phyloP scores from a whole-genome alignment of 2,113 vertebrate genomes.

The Burhinus oedicnemus region DNA sequence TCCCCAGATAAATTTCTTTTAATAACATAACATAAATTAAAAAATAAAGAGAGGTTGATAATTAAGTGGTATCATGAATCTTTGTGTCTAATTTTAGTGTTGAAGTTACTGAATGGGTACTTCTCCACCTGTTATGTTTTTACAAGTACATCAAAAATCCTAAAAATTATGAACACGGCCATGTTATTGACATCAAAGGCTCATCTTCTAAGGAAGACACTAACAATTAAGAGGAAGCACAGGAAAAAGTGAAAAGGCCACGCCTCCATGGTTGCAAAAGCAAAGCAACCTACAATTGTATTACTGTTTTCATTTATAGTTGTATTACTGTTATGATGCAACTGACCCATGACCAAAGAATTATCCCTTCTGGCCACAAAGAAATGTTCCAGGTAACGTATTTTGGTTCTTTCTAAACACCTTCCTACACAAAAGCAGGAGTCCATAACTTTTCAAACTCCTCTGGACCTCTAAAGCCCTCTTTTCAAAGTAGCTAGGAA shows the following conservation, averaged over 20 bases:
- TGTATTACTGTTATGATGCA: background rate
- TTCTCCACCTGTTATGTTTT: background rate
- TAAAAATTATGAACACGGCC: background rate
- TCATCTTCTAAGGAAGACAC: background rate
- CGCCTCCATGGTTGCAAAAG: background rate
- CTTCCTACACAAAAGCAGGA: background rate
- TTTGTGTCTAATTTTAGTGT: background rate
- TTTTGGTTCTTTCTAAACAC: background rate
- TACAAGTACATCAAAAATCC: background rate
- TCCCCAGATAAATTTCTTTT: background rate
- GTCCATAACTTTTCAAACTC: background rate
- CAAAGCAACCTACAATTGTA: background rate
- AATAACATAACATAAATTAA: background rate
- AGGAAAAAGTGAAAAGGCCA: background rate
- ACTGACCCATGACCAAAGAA: background rate
- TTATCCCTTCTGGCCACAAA: background rate
- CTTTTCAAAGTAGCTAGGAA: background rate
- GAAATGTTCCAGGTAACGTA: background rate
- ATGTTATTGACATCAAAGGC: background rate
- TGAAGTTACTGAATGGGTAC: background rate
- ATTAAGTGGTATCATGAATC: background rate
- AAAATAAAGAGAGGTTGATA: background rate
- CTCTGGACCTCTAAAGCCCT: background rate
- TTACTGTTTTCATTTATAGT: background rate
- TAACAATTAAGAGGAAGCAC: background rate